These are phyloP conservation scores for Phyllostomus hastatus DNA, from an alignment of 2,113 vertebrate genomes.

Conservation along the genomic window DNA sequence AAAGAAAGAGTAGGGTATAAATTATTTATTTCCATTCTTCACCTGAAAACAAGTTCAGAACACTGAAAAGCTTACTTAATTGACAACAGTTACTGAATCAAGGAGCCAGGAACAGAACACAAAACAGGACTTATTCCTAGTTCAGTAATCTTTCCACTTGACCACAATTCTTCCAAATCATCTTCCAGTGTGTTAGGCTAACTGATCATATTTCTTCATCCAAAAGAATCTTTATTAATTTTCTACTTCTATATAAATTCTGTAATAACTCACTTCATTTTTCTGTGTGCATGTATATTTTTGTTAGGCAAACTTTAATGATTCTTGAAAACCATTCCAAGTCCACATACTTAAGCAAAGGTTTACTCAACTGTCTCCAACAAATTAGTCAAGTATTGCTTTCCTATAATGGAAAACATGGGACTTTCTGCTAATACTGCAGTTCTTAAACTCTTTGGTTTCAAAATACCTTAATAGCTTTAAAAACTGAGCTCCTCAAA, in stretches of 20 bases:
- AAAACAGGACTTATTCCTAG: background rate
- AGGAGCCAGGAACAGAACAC: background rate
- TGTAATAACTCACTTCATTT: slow-evolving; percentile 15
- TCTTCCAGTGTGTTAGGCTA: background rate
- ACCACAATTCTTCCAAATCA: background rate
- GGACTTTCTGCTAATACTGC: background rate
- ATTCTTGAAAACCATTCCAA: background rate
- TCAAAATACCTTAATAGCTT: background rate
- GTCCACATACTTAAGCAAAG: background rate
- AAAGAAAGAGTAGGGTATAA: background rate
- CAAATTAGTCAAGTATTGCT: background rate
- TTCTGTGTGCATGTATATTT: background rate
- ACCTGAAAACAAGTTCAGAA: background rate
- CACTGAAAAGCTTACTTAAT: background rate
- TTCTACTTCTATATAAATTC: slow-evolving; percentile 1
- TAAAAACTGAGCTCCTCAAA: slow-evolving; percentile 9
- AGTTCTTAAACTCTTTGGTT: background rate
- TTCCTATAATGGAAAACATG: background rate
- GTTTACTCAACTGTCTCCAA: background rate
- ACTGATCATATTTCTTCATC: background rate
- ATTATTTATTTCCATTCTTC: background rate
- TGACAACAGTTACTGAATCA: background rate
- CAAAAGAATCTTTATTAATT: background rate
- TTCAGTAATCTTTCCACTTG: background rate
- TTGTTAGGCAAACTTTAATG: background rate